Evolutionary conservation across 2,888 invertebrate species (phyloP), one percentile per base, ranked within the genome.

Genomic region (Hedychridium roseum): DNA sequence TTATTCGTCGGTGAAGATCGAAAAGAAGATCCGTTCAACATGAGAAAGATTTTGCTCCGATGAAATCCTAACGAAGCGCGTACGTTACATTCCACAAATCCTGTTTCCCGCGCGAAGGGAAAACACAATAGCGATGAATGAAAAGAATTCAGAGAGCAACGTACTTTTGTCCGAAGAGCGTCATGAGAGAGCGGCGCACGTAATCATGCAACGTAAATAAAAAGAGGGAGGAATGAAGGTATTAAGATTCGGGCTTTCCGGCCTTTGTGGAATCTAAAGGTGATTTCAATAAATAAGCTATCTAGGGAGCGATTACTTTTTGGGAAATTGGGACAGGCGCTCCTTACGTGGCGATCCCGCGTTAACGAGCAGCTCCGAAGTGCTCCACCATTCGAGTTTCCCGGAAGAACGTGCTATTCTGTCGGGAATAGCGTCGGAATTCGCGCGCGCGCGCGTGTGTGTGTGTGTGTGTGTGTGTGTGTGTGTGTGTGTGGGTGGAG

Each of bases 271-370:
- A 67, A 71, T 52, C 71, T 73, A 73, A 72, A 70, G 60, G 59
- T 70, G 71, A 71, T 73, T 74, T 75, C 70, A 75, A 76, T 76
- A 76, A 76, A 76, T 76, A 76, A 76, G 70, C 75, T 76, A 76
- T 67, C 74, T 75, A 75, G 61, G 74, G 71, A 72, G 68, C 70
- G 68, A 60, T 64, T 68, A 59, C 61, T 65, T 69, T 65, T 65
- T 65, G 56, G 50, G 49, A 46, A 55, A 47, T 51, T 60, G 54
- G 62, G 64, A 49, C 60, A 58, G 67, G 63, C 68, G 70, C 73
- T 72, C 70, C 68, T 68, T 60, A 59, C 60, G 57, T 64, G 70
- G 68, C 72, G 70, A 68, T 57, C 57, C 66, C 59, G 57, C 61
- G 63, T 59, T 57, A 57, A 61, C 37, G 43, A 60, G 53, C 46